Conservation (phyloP, 2,113 vertebrate species). For the Urocynchramus pylzowi region DNA sequence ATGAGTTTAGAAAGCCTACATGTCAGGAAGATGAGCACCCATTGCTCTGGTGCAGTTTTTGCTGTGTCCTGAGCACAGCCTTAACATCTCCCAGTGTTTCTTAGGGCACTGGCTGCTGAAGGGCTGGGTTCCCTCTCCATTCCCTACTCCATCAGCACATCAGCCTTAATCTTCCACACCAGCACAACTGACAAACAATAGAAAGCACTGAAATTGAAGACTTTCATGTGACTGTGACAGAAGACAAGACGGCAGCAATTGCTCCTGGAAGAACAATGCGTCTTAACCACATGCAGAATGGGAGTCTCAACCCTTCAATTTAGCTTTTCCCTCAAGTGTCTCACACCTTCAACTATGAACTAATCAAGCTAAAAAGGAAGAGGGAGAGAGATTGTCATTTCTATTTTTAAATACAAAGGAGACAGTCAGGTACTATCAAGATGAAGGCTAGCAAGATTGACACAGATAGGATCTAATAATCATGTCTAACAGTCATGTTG, state of each 20-base stretch:
- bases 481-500: neutral
- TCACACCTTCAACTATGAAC: constrained; percentile 16
- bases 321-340: neutral
- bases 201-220: neutral
- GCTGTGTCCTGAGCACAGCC: neutral
- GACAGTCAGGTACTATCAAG: neutral
- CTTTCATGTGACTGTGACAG: neutral
- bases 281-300: neutral
- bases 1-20: neutral
- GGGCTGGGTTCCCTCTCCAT: neutral
- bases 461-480: neutral
- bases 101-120: accelerated
- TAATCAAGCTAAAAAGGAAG: constrained; percentile 28
- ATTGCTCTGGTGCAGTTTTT: neutral
- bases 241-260: neutral
- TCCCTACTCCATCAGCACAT: neutral
- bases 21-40: neutral
- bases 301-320: constrained; percentile 17
- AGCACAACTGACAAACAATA: neutral
- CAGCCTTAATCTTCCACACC: neutral
- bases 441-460: constrained; percentile 39
- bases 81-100: neutral
- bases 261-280: neutral
- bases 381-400: neutral
- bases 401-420: constrained; percentile 44